phyloP scores from a whole-genome alignment of 2,888 invertebrate species.

The Elmis aenea region DNA sequence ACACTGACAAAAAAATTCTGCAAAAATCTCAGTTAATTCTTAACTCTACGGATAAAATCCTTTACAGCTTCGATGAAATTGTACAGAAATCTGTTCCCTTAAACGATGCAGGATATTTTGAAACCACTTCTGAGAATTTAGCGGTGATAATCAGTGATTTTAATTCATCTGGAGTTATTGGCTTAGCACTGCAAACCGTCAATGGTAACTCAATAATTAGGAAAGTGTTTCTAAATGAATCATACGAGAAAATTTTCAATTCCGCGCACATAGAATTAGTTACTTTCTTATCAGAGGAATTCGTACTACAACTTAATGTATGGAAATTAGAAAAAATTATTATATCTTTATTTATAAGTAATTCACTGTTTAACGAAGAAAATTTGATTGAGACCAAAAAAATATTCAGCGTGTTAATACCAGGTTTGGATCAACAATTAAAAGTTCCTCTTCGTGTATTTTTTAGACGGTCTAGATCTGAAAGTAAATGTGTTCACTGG shows the following conservation, averaged over 20 bases:
- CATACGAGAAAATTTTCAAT: background rate
- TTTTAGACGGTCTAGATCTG: conserved; percentile 35
- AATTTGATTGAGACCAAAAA: conserved; percentile 45
- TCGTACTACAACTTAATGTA: too few species aligned
- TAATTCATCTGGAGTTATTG: background rate
- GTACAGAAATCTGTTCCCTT: background rate
- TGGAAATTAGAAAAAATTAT: conserved; percentile 3
- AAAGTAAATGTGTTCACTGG: conserved; percentile 49
- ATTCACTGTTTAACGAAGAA: conserved; percentile 16
- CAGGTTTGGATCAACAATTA: conserved; percentile 51
- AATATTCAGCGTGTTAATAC: conserved; percentile 54
- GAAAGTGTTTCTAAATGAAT: background rate
- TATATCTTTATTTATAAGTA: conserved; percentile 14
- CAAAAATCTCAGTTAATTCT: conserved; percentile 4
- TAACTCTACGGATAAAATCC: conserved; percentile 7
- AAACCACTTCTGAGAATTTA: background rate
- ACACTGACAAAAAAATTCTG: conserved; percentile 1
- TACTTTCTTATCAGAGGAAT: conserved; percentile 21
- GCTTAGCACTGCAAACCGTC: background rate
- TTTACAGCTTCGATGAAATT: conserved; percentile 4
- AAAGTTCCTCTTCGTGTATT: conserved; percentile 48
- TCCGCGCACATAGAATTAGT: conserved; percentile 14
- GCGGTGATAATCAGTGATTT: background rate
- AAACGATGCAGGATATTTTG: background rate
- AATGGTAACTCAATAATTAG: background rate